Evolutionary conservation across 2,113 vertebrate genomes (phyloP).

Genomic region (Australoheros scitulus): DNA sequence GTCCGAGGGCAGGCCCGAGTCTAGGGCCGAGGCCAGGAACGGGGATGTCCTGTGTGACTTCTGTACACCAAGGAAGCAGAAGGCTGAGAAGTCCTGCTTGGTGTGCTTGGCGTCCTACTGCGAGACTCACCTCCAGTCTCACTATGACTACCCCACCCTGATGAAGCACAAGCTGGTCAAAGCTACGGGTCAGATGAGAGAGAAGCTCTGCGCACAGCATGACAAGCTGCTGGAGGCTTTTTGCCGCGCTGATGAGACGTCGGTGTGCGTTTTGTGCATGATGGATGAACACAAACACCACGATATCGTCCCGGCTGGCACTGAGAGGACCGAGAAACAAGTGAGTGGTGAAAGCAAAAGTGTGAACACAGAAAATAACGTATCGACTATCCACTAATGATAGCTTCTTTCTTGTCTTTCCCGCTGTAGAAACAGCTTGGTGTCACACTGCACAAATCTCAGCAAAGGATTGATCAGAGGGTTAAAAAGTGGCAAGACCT

Average conservation of each 20-base stretch:
- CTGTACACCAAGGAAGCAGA: conserved; percentile 90
- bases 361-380: not conserved
- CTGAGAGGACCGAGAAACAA: conserved; percentile 82
- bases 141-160: conserved; percentile 91
- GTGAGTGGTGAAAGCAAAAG: conserved; percentile 49
- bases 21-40: conserved; percentile 58
- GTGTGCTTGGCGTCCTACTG: conserved; percentile 96
- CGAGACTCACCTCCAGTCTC: conserved; percentile 90
- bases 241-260: conserved; percentile 80
- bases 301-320: conserved; percentile 78
- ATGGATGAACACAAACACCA: conserved; percentile 84
- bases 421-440: conserved; percentile 76
- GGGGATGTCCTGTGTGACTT: conserved; percentile 86
- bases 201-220: conserved; percentile 82
- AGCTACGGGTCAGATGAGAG: conserved; percentile 80
- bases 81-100: conserved; percentile 92
- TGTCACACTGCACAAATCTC: conserved; percentile 74
- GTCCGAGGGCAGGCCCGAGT: no score
- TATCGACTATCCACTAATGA: not conserved
- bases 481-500: conserved; percentile 82
- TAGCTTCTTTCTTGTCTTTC: not conserved
- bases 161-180: conserved; percentile 94
- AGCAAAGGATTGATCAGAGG: conserved; percentile 78
- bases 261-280: conserved; percentile 82
- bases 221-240: conserved; percentile 83